Evolutionary conservation across 64 coral and sea anemone genomes (phyloP).

Genomic region (Montipora efflorescens): DNA sequence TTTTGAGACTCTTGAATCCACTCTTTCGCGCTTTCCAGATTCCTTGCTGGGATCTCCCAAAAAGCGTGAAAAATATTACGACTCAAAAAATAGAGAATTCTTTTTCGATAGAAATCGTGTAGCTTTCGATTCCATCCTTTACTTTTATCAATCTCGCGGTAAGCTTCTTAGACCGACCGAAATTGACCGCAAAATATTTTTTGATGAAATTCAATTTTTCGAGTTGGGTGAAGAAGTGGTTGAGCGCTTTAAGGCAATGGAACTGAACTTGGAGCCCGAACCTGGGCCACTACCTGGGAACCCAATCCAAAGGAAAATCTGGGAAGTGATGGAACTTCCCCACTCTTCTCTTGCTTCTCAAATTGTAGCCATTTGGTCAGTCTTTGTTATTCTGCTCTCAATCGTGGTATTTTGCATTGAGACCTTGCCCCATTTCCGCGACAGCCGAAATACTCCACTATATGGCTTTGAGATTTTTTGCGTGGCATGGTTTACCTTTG

Average conservation of each 20-base stretch:
- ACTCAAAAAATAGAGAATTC: constrained; percentile 68
- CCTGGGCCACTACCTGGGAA: constrained; percentile 61
- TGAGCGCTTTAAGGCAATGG: constrained; percentile 52
- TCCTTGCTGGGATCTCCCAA: constrained; percentile 61
- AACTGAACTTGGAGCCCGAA: constrained; percentile 29
- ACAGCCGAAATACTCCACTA: constrained; percentile 41
- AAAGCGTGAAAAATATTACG: constrained; percentile 67
- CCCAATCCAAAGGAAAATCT: constrained; percentile 73
- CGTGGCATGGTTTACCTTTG: constrained; percentile 71
- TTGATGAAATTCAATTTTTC: constrained; percentile 70
- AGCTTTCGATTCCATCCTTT: constrained; percentile 71
- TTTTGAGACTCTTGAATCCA: constrained; percentile 73
- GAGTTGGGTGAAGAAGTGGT: constrained; percentile 59
- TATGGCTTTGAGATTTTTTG: constrained; percentile 74
- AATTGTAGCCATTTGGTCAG: constrained; percentile 84
- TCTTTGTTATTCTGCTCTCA: constrained; percentile 83
- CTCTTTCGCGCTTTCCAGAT: constrained; percentile 66
- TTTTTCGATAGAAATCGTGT: constrained; percentile 80
- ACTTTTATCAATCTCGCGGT: constrained; percentile 76
- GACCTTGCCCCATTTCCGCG: constrained; percentile 69
- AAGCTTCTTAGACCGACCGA: constrained; percentile 64
- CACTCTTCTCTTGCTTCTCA: constrained; percentile 70
- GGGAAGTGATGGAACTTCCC: constrained; percentile 81
- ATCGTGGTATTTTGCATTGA: constrained; percentile 93
- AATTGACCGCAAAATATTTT: constrained; percentile 65